Conservation (phyloP, 2,113 vertebrate genomes). For the Rhipidura dahli region DNA sequence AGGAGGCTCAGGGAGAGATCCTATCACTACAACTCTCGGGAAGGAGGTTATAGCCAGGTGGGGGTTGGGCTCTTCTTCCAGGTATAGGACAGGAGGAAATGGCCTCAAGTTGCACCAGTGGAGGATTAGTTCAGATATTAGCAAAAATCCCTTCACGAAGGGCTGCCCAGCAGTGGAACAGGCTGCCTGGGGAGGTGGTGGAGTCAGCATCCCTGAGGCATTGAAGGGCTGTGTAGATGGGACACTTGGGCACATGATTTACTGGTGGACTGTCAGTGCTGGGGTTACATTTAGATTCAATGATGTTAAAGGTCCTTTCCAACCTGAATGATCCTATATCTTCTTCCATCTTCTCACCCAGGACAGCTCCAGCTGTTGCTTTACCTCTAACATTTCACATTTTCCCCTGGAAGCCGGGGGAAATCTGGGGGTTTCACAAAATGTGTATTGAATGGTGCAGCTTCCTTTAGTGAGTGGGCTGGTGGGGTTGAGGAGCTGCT, state of each 20-base stretch:
- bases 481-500: accelerated
- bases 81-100: background rate
- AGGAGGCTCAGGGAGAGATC: background rate
- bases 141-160: background rate
- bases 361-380: background rate
- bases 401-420: background rate
- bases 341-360: background rate
- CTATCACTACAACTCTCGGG: background rate
- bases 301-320: background rate
- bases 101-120: background rate
- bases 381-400: background rate
- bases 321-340: background rate
- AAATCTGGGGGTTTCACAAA: background rate
- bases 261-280: background rate
- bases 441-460: background rate
- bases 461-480: background rate
- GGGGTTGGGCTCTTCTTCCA: background rate
- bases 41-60: background rate
- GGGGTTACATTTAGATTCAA: background rate
- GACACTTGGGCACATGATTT: background rate
- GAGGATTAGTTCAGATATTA: background rate
- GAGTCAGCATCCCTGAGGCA: background rate
- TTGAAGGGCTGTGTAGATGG: accelerated
- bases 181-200: background rate
- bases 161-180: background rate